These are phyloP conservation scores for Darwinula stevensoni DNA, from an alignment of 2,888 invertebrate genomes.

Conservation along the genomic window DNA sequence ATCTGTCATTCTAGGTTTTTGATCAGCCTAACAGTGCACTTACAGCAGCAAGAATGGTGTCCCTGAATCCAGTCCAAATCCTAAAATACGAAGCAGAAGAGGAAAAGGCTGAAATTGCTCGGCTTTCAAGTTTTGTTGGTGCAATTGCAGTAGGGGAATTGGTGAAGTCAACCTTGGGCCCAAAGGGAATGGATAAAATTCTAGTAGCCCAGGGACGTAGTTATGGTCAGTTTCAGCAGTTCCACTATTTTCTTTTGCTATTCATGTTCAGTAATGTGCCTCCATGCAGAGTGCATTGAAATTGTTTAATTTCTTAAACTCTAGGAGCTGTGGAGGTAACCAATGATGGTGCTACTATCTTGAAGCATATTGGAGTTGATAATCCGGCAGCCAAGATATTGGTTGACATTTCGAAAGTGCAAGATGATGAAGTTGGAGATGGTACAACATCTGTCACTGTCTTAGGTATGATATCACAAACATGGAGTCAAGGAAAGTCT, in stretches of 20 bases:
- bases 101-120: conserved; percentile 87
- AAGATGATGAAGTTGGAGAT: conserved; percentile 98
- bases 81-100: conserved; percentile 88
- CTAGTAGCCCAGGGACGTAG: conserved; percentile 47
- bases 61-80: conserved; percentile 74
- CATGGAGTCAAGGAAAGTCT: no score
- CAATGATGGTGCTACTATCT: conserved; percentile 95
- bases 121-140: conserved; percentile 89
- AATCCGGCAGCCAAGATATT: conserved; percentile 97
- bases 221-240: conserved; percentile 18
- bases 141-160: conserved; percentile 96
- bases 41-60: no score
- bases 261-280: not conserved
- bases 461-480: conserved; percentile 23
- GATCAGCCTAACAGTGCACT: no score
- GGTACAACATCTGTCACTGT: conserved; percentile 99
- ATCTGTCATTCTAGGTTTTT: no score
- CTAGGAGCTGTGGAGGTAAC: conserved; percentile 46
- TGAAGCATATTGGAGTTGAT: conserved; percentile 83
- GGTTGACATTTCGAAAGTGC: conserved; percentile 94
- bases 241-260: not conserved
- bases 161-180: conserved; percentile 89
- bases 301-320: conserved; percentile 3
- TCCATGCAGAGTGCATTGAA: conserved; percentile 2
- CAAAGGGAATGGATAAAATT: conserved; percentile 95